Evolutionary conservation across 2,113 vertebrate species (phyloP).

Genomic region (Pipa parva): DNA sequence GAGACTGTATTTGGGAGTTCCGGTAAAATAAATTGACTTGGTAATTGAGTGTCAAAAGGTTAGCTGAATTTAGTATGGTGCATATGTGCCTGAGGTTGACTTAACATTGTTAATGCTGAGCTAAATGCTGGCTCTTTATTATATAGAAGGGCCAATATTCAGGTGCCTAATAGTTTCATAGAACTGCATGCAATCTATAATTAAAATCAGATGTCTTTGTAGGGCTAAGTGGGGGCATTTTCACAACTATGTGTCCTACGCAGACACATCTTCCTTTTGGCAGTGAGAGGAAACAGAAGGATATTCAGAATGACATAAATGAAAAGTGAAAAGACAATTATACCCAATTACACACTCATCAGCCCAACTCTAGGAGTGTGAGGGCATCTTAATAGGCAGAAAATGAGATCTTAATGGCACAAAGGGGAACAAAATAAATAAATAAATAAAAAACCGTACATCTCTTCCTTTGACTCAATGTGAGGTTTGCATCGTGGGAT

Average conservation of each 20-base stretch:
- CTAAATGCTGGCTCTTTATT: constrained; percentile 61
- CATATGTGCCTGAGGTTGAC: constrained; percentile 65
- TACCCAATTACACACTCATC: constrained; percentile 99
- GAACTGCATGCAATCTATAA: constrained; percentile 73
- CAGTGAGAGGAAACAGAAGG: constrained; percentile 75
- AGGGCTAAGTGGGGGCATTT: constrained; percentile 68
- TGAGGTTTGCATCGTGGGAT: constrained; percentile 65
- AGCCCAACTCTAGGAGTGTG: constrained; percentile 77
- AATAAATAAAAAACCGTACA: constrained; percentile 68
- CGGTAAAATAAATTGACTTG: constrained; percentile 73
- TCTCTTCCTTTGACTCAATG: constrained; percentile 69
- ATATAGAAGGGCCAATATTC: constrained; percentile 60
- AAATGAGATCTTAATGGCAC: constrained; percentile 99
- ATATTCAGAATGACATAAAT: constrained; percentile 91
- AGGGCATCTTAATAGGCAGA: constrained; percentile 97
- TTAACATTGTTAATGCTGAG: constrained; percentile 65
- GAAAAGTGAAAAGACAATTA: constrained; percentile 99
- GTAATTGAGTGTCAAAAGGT: constrained; percentile 70
- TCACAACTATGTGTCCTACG: constrained; percentile 71
- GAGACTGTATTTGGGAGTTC: constrained; percentile 62
- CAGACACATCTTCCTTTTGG: constrained; percentile 60
- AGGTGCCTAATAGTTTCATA: constrained; percentile 65
- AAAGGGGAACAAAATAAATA: constrained; percentile 90
- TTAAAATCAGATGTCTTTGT: constrained; percentile 73
- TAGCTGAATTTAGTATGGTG: constrained; percentile 63